A percentile compares a stretch with the other conserved stretches of the same genome.
phyloP scores from a whole-genome alignment of 2,888 invertebrate species.

The Troides oblongomaculatus region DNA sequence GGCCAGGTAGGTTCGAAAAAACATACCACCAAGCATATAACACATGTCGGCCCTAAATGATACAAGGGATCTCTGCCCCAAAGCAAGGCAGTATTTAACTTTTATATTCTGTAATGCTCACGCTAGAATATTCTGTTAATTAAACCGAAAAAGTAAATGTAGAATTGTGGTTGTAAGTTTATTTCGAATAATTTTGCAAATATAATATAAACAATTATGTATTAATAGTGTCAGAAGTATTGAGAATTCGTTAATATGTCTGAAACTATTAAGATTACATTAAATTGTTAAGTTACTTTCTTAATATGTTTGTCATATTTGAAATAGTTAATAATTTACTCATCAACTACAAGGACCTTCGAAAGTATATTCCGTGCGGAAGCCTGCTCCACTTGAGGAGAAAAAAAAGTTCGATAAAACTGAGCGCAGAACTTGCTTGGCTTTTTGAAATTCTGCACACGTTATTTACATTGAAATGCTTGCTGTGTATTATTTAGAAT shows the following conservation, averaged over 20 bases:
- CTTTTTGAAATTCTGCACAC: conserved; percentile 30
- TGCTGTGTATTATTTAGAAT: conserved; percentile 7
- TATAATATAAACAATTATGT: no score
- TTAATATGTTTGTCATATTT: background rate
- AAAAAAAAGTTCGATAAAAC: conserved; percentile 29
- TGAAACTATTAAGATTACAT: no score
- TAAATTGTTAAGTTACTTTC: no score
- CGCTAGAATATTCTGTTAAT: no score
- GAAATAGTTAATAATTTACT: background rate
- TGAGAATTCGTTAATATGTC: no score
- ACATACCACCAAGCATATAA: no score
- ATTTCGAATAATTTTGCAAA: no score
- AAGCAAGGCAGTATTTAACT: background rate
- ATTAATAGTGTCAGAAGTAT: no score
- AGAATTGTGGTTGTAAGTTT: no score
- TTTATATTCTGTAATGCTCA: background rate
- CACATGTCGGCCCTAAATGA: no score
- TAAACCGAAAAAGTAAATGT: background rate
- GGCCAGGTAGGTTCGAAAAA: no score
- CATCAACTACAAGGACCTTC: background rate
- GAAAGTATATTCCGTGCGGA: conserved; percentile 15
- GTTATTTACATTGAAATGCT: conserved; percentile 29
- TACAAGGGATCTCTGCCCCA: no score
- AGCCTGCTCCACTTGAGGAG: conserved; percentile 19
- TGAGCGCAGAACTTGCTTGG: conserved; percentile 23